Percentiles rank a stretch among this genome's conserved stretches.
Evolutionary conservation across 2,888 invertebrate species (phyloP).

Genomic region (Pyralis farinalis): DNA sequence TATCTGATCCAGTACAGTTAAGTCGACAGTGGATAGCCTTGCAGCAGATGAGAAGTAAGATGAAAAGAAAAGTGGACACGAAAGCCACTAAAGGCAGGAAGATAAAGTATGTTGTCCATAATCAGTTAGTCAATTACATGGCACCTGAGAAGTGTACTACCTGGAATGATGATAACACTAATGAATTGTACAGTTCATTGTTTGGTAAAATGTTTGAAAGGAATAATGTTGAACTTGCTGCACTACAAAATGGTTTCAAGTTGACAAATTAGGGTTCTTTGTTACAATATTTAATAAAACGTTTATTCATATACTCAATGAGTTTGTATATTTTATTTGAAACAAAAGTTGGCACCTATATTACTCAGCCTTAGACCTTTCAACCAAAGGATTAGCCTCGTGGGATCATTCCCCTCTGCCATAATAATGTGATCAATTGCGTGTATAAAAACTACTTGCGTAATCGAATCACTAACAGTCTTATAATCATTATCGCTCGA

Average conservation of each 20-base stretch:
- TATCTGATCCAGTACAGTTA: constrained; percentile 91
- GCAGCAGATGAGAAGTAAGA: constrained; percentile 94
- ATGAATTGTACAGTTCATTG: constrained; percentile 90
- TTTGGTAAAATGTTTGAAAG: constrained; percentile 85
- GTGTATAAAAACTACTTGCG: too few relatives aligned
- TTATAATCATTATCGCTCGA: too few relatives aligned
- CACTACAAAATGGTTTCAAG: constrained; percentile 53
- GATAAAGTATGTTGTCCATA: constrained; percentile 92
- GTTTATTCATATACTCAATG: neutral
- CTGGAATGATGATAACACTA: constrained; percentile 90
- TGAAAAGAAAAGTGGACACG: constrained; percentile 96
- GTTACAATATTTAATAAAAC: constrained; percentile 2
- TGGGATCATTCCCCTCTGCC: too few relatives aligned
- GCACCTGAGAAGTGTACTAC: constrained; percentile 85
- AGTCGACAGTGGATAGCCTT: constrained; percentile 95
- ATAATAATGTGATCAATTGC: too few relatives aligned
- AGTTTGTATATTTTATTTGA: constrained; percentile 1
- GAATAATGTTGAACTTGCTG: constrained; percentile 60
- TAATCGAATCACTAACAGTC: too few relatives aligned
- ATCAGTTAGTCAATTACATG: constrained; percentile 94
- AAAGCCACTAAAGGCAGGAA: constrained; percentile 97
- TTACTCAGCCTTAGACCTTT: too few relatives aligned
- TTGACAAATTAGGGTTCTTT: constrained; percentile 31
- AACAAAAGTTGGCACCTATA: too few relatives aligned
- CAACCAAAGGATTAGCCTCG: too few relatives aligned